These are phyloP conservation scores for Ylistrum balloti DNA, from an alignment of 1,140 invertebrate species.

Conservation along the genomic window DNA sequence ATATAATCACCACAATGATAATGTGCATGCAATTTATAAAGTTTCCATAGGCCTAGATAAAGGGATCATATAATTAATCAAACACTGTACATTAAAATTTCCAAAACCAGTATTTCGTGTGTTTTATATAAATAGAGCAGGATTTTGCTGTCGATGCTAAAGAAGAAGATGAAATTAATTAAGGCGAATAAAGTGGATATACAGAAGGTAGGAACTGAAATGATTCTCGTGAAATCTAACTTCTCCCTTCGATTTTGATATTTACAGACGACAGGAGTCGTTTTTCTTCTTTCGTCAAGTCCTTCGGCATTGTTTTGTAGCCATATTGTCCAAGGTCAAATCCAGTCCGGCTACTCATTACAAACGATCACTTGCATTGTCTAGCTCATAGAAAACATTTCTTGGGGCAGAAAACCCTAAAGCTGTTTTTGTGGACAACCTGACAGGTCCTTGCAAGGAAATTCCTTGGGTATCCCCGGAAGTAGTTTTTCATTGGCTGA, in stretches of 20 bases:
- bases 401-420: background rate
- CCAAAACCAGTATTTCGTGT: no score
- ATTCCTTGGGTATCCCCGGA: constrained; percentile 53
- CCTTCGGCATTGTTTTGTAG: constrained; percentile 55
- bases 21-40: no score
- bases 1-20: no score
- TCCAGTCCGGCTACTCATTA: constrained; percentile 56
- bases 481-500: constrained; percentile 70
- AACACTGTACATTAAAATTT: no score
- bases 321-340: constrained; percentile 63
- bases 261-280: constrained; percentile 54
- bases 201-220: no score
- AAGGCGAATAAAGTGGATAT: no score
- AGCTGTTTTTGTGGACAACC: constrained; percentile 35
- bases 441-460: constrained; percentile 44
- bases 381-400: background rate
- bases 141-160: no score
- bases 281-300: constrained; percentile 63
- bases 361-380: background rate
- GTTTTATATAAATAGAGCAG: no score
- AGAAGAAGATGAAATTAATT: no score
- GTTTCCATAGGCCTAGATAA: no score
- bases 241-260: background rate
- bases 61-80: no score
- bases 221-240: background rate